Percentiles rank a stretch among this genome's conserved stretches.
Evolutionary conservation across 2,113 vertebrate species (phyloP).

Genomic region (Genyomyrus donnyi): DNA sequence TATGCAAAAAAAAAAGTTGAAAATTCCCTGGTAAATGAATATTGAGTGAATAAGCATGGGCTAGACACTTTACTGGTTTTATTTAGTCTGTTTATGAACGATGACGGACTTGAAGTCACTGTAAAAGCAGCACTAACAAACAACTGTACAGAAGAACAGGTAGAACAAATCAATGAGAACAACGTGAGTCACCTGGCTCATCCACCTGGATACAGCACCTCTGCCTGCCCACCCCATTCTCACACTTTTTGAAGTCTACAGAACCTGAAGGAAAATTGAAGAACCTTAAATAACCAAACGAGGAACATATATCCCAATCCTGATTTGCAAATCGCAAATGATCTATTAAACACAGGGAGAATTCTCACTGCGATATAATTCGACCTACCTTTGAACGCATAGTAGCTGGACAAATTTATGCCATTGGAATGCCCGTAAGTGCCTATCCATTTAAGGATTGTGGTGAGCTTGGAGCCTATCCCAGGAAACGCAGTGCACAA

Average conservation of each 20-base stretch:
- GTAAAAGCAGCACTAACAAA: background rate
- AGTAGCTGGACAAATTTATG: background rate
- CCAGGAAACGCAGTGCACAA: background rate
- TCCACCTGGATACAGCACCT: background rate
- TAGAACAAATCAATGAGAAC: background rate
- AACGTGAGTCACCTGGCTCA: background rate
- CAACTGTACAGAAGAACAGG: background rate
- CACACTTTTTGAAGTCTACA: background rate
- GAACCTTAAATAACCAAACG: background rate
- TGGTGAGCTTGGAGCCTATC: background rate
- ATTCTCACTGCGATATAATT: background rate
- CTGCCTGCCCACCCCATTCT: background rate
- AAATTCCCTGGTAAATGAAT: background rate
- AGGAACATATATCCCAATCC: background rate
- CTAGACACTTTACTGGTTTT: slow-evolving; percentile 30
- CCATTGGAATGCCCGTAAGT: background rate
- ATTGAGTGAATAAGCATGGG: slow-evolving; percentile 45
- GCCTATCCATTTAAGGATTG: background rate
- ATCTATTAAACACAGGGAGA: background rate
- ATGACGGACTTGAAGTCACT: slow-evolving; percentile 47
- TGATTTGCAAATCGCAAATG: background rate
- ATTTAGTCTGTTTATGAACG: slow-evolving; percentile 34
- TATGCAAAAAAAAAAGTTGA: background rate
- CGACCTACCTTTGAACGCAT: background rate
- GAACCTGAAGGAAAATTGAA: background rate